Evolutionary conservation across 2,888 invertebrate genomes (phyloP).

Genomic region (Hirtodrosophila cameraria): DNA sequence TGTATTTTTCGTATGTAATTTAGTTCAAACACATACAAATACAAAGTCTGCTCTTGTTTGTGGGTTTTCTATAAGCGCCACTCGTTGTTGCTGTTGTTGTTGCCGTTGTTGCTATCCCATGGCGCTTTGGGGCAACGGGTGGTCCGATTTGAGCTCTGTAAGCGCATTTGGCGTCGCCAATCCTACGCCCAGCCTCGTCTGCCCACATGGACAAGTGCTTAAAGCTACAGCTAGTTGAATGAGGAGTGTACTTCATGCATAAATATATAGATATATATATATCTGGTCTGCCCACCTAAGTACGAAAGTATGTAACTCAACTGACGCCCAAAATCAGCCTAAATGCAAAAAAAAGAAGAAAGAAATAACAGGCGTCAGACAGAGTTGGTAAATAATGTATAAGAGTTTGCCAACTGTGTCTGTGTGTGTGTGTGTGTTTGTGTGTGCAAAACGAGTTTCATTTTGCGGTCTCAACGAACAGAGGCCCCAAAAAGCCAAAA

Average conservation of each 20-base stretch:
- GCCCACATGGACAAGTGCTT: conserved; percentile 69
- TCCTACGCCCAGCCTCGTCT: conserved; percentile 66
- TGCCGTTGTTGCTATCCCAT: conserved; percentile 39
- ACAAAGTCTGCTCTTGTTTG: not conserved
- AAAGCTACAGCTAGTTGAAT: conserved; percentile 28
- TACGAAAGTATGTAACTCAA: conserved; percentile 35
- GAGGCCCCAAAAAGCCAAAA: conserved; percentile 64
- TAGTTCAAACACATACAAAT: conserved; percentile 41
- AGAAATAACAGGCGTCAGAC: conserved; percentile 49
- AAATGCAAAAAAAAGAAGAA: conserved; percentile 51
- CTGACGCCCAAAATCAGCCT: conserved; percentile 66
- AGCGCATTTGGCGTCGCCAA: conserved; percentile 61
- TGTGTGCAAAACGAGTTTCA: conserved; percentile 63
- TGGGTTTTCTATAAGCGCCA: conserved; percentile 53
- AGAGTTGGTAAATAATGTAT: conserved; percentile 57
- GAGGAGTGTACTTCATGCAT: conserved; percentile 30
- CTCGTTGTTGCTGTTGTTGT: conserved; percentile 30
- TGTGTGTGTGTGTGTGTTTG: conserved; percentile 12
- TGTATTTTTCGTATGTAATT: conserved; percentile 52
- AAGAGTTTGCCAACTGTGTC: conserved; percentile 43
- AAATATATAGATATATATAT: too few relatives aligned
- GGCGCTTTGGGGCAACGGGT: conserved; percentile 65
- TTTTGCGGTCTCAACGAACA: conserved; percentile 59
- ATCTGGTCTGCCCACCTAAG: conserved; percentile 63
- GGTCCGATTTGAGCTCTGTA: conserved; percentile 61